Evolutionary conservation across 2,113 vertebrate species (phyloP).

Genomic region (Motacilla tschutschensis): DNA sequence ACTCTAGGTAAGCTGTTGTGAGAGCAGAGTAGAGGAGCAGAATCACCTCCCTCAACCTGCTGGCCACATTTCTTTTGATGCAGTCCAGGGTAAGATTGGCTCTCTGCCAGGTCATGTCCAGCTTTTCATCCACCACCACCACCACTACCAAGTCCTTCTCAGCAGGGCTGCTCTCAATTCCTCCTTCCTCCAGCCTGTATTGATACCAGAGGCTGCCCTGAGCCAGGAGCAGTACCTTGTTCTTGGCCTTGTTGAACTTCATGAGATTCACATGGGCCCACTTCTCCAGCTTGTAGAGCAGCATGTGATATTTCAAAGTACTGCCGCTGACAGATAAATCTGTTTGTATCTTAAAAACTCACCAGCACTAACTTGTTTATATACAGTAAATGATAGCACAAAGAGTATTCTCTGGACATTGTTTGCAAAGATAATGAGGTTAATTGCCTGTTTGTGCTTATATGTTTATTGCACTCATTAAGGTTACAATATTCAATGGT

Average conservation of each 20-base stretch:
- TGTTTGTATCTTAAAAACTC: not conserved
- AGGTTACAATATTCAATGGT: not conserved
- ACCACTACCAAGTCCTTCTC: not conserved
- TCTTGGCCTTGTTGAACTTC: not conserved
- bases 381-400: not conserved
- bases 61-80: not conserved
- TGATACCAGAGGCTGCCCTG: not conserved
- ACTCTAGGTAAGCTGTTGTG: not conserved
- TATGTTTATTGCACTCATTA: not conserved
- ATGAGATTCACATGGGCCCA: fast-evolving
- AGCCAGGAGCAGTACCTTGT: not conserved
- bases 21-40: not conserved
- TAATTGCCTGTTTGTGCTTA: not conserved
- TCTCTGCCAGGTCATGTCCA: not conserved
- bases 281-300: not conserved
- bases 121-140: not conserved
- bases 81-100: not conserved
- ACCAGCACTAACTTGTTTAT: not conserved
- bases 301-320: not conserved
- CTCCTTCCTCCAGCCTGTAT: not conserved
- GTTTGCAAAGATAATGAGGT: not conserved
- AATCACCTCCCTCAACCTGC: not conserved
- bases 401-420: not conserved
- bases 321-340: not conserved
- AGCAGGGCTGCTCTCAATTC: not conserved